These are phyloP conservation scores for Coelopa frigida DNA, from an alignment of 1,140 invertebrate genomes.

Conservation along the genomic window DNA sequence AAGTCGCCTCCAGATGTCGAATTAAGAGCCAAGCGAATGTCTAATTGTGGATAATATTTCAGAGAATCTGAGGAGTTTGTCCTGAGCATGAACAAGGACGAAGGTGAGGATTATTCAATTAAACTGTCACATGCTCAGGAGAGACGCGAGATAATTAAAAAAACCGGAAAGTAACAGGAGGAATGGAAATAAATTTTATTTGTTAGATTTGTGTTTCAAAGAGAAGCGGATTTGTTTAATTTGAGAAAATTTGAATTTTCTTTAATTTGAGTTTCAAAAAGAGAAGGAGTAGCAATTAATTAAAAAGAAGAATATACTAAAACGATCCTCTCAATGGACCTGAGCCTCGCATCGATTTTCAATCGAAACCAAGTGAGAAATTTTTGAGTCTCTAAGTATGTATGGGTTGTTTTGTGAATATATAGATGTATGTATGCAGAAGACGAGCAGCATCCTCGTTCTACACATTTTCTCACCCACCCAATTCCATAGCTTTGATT, in stretches of 20 bases:
- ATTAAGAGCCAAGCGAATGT: conserved; percentile 3
- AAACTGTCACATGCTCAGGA: no score
- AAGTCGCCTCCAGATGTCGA: conserved; percentile 1
- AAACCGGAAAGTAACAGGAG: no score
- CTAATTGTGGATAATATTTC: background rate
- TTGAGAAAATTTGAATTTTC: no score
- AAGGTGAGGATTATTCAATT: background rate
- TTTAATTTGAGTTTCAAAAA: conserved; percentile 4
- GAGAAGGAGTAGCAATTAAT: conserved; percentile 2
- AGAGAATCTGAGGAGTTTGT: background rate
- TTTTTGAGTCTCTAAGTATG: background rate
- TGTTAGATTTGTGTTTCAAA: conserved; percentile 5
- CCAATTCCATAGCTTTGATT: background rate
- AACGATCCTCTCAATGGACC: background rate
- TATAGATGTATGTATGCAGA: background rate
- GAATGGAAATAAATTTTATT: background rate
- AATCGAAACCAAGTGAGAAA: background rate
- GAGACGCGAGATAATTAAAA: no score
- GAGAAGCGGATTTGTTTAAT: conserved; percentile 9
- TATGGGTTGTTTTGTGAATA: conserved; percentile 1
- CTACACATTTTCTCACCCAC: background rate
- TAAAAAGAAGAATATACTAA: background rate
- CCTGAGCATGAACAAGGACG: background rate
- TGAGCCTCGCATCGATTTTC: background rate
- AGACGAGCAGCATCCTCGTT: background rate